Base-by-base conservation (phyloP, 2,113 vertebrate species). In the Pogona vitticeps region DNA sequence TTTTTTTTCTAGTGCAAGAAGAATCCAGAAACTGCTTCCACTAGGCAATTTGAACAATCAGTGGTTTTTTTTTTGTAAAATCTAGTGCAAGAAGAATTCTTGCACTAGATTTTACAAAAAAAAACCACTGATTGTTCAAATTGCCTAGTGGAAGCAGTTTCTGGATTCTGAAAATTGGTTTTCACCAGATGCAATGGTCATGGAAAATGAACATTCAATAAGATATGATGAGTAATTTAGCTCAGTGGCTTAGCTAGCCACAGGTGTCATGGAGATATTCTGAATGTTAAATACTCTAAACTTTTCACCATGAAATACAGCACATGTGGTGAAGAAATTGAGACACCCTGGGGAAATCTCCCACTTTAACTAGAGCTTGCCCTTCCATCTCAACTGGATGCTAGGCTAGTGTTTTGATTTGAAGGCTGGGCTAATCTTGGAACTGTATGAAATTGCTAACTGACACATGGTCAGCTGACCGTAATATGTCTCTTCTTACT, bases 231-330 rank as follows among this genome's bases (percentile, higher is more conserved):
- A 28, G 26, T 76, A 36, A 82, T 82, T 46, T 13, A 23, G 33
- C 78, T 21, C 70, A 80, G 56, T 38, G 70, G 68, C 76, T 80
- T 88, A 85, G 33, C 42, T 28, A 67, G 76, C 61, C 76, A 59
- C 83, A 88, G 77, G 77, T 76, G 83, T 38, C 72, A 72, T 21
- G 40, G 38, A 83, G 75, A 78, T 83, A 28, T 81, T 67, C 80
- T 59, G 80, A 84, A 88, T 21, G 68, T n/a, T 46, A 68, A 80
- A 84, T 63, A 42, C 21, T 33, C 40, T 59, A 84, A 20, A 2
- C 21, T 85, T 87, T 90, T 89, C 52, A 82, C n/a, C 76, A 68
- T 82, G 42, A 85, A 82, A 68, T 40, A 42, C 73, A 6, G 1
- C n/a, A 80, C 3, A 46, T 14, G n/a, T 84, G 33, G n/a, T 70